Base-by-base conservation (phyloP, 2,113 vertebrate genomes). In the Marcusenius ussheri region DNA sequence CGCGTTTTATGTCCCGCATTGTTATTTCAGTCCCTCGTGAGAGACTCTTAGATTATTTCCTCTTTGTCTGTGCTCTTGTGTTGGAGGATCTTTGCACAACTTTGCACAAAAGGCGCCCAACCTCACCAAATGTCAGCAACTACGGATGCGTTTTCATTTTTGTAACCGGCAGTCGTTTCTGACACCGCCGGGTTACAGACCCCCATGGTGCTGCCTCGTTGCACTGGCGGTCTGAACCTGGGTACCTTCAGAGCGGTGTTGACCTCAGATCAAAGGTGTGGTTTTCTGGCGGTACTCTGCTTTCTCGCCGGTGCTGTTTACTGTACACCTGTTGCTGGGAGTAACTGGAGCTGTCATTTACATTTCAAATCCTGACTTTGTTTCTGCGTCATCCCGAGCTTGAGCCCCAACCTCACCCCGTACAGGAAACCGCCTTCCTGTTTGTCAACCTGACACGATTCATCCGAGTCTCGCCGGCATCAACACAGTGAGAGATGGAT, bases 341-440 rank as follows among this genome's bases (percentile, higher is more conserved):
- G 74, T 80, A 70, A 70, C 62, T 70, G 13, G 35, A 80, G 74
- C 7, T 77, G 70, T 39, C 35, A 19, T 17, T 77, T 77, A 19
- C 27, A 31, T 77, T 77, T 77, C 35, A 39, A 39, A 77, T 77
- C 27, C 70, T 17, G 35, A 80, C 47, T 86, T 47, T 50, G 47
- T 49, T 27, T 49, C 10, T 86, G 24, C 24, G 42, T 50, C 83
- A 46, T 49, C 45, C 45, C 19, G 2, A 24, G 24, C 42, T 11
- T 47, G 42, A 10, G 45, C 83, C 83, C 35, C 74, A 35, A 39
- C 74, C 83, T 86, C 24, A 49, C 45, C 45, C 46, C 47, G 47
- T 27, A 46, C 83, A 86, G 83, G 83, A 86, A 86, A 50, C 42
- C 10, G 83, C 24, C 83, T 86, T 86, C 46, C 83, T 86, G 83